Evolutionary conservation across 2,797 vertebrate species (phyloP).

Genomic region (Pseudochromis fuscus): DNA sequence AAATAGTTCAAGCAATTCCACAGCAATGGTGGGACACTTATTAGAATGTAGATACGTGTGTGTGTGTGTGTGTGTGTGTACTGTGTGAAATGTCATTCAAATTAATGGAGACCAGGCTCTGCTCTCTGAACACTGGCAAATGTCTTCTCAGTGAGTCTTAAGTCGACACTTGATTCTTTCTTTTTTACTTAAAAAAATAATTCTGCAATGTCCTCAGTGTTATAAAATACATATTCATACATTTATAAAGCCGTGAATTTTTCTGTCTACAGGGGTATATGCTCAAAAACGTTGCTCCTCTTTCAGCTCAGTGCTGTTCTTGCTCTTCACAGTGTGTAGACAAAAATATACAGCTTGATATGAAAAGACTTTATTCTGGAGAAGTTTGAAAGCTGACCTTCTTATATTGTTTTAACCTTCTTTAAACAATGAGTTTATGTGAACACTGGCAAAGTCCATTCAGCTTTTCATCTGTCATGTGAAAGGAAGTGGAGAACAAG

Average conservation of each 20-base stretch:
- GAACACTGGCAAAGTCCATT: slow-evolving; percentile 12
- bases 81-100: no score
- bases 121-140: background rate
- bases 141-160: background rate
- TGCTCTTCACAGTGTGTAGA: background rate
- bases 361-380: slow-evolving; percentile 11
- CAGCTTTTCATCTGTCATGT: slow-evolving; percentile 47
- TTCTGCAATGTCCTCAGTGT: background rate
- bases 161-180: background rate
- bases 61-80: no score
- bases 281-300: background rate
- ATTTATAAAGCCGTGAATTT: background rate
- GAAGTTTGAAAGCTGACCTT: slow-evolving; percentile 27
- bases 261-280: background rate
- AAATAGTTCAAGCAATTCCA: no score
- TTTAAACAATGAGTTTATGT: slow-evolving; percentile 30
- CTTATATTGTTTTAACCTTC: slow-evolving; percentile 20
- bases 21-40: no score
- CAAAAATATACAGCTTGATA: slow-evolving; percentile 1
- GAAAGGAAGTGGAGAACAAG: slow-evolving; percentile 40
- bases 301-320: background rate
- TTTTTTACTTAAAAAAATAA: background rate
- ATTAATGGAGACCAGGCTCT: no score
- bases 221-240: background rate
- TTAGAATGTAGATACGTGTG: no score